Conservation (phyloP, 2,113 vertebrate species). For the Cyphomyrus plagiostoma region DNA sequence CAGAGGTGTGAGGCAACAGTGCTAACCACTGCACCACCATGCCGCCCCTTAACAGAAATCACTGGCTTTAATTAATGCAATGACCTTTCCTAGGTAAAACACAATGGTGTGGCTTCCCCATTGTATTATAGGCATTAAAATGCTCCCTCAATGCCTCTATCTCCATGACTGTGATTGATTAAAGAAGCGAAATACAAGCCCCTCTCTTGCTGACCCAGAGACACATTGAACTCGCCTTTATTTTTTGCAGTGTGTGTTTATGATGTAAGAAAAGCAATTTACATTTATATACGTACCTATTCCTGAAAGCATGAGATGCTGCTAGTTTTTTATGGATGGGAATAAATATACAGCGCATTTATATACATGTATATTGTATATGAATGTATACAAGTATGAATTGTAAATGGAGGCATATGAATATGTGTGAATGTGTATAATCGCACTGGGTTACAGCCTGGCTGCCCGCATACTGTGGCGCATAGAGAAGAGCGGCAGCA, state of each 20-base stretch:
- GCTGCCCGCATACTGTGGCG: conserved; percentile 84
- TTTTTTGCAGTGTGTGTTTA: background rate
- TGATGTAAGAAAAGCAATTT: background rate
- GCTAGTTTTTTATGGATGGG: background rate
- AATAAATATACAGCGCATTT: background rate
- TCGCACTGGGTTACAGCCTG: conserved; percentile 58
- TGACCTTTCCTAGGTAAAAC: too few species aligned
- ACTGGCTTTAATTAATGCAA: background rate
- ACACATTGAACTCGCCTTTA: background rate
- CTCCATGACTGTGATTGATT: background rate
- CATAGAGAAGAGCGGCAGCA: conserved; percentile 71
- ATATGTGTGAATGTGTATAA: background rate
- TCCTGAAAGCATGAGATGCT: background rate
- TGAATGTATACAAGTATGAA: background rate
- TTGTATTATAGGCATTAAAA: too few species aligned
- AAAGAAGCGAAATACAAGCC: background rate
- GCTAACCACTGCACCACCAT: too few species aligned
- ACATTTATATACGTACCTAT: background rate
- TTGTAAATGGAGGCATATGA: background rate
- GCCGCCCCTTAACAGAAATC: too few species aligned
- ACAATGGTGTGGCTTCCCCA: too few species aligned
- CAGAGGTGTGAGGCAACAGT: too few species aligned
- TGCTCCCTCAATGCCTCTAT: too few species aligned
- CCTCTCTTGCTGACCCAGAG: background rate
- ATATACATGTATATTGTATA: background rate